These are phyloP conservation scores for Hirtodrosophila confusa DNA, from an alignment of 2,888 invertebrate species.

Conservation along the genomic window DNA sequence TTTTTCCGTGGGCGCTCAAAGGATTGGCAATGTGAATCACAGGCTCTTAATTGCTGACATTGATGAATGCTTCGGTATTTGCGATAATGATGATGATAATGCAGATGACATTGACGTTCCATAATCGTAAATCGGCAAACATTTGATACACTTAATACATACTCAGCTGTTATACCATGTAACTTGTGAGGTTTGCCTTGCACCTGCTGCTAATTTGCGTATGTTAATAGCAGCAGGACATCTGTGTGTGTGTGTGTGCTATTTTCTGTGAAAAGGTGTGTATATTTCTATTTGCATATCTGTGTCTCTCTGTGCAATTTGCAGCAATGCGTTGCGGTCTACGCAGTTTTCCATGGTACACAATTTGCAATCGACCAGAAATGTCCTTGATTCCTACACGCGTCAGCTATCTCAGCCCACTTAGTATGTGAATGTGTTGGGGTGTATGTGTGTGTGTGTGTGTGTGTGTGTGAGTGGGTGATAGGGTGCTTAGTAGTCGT, in stretches of 20 bases:
- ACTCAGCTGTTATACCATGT: neutral
- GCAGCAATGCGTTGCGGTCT: conserved; percentile 25
- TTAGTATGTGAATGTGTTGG: neutral
- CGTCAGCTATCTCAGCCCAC: conserved; percentile 27
- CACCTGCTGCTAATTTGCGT: conserved; percentile 49
- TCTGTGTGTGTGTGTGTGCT: neutral
- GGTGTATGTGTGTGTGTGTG: neutral
- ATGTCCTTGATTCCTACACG: conserved; percentile 61
- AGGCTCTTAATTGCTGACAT: conserved; percentile 27
- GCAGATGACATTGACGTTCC: conserved; percentile 11
- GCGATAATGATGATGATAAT: conserved; percentile 6
- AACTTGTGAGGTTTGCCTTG: conserved; percentile 7
- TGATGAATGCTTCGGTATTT: conserved; percentile 23
- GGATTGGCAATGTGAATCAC: conserved; percentile 10
- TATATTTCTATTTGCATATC: neutral
- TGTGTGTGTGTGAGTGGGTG: conserved; percentile 5
- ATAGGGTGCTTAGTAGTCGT: conserved; percentile 25
- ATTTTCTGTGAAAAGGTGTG: conserved; percentile 1
- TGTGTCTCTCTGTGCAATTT: conserved; percentile 15
- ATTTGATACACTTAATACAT: neutral
- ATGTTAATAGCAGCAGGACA: conserved; percentile 23
- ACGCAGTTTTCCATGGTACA: conserved; percentile 17
- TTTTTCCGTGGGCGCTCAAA: neutral
- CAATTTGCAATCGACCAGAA: conserved; percentile 53
- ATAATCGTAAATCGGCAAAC: neutral